These are phyloP conservation scores for Cranoglanis bouderius DNA, from an alignment of 2,113 vertebrate genomes.

Conservation along the genomic window DNA sequence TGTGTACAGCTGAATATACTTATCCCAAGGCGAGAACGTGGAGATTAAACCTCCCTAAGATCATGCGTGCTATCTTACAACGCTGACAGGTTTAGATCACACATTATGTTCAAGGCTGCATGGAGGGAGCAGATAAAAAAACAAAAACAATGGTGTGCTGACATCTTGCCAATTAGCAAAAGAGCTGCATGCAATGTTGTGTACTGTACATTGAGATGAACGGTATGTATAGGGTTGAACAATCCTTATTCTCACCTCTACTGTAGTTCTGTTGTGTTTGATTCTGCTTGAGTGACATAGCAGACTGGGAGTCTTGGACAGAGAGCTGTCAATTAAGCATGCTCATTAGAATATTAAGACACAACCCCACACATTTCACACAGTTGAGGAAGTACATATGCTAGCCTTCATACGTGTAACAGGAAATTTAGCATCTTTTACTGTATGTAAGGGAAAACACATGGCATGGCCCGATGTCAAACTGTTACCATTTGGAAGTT, in stretches of 20 bases:
- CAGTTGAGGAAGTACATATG: not conserved
- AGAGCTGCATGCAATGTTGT: not conserved
- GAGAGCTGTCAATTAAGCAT: constrained; percentile 1
- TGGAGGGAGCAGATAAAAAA: not conserved
- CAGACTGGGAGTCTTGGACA: not conserved
- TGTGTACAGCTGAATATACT: not conserved
- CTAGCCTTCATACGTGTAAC: not conserved
- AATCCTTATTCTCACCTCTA: not conserved
- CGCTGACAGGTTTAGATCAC: not conserved
- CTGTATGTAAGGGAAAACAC: not conserved
- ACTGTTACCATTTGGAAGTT: too few relatives aligned
- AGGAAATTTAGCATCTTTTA: not conserved
- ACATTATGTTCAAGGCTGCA: not conserved
- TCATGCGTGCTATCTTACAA: not conserved
- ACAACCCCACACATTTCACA: not conserved
- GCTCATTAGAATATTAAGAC: not conserved
- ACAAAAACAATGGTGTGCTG: not conserved
- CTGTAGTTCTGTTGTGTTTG: not conserved
- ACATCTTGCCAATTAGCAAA: not conserved
- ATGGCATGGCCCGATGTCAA: too few relatives aligned
- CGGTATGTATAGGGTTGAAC: not conserved
- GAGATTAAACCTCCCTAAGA: not conserved
- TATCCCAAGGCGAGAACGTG: not conserved
- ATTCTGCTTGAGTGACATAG: not conserved
- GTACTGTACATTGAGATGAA: constrained; percentile 1